These are phyloP conservation scores for Paralvinella palmiformis DNA, from an alignment of 1,140 invertebrate species.

Conservation along the genomic window DNA sequence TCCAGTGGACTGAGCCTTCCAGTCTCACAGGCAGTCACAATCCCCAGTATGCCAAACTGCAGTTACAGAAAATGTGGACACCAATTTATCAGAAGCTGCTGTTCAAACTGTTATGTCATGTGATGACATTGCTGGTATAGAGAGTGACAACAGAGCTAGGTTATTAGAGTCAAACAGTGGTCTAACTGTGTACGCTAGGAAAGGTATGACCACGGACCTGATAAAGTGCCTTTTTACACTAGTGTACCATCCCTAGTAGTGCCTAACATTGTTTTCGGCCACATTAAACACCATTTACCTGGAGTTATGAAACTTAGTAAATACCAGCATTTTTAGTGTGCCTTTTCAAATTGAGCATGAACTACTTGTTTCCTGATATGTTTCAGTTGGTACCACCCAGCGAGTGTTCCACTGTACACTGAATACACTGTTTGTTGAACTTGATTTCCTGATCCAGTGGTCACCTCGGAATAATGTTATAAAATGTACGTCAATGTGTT, in stretches of 20 bases:
- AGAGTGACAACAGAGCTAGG: background rate
- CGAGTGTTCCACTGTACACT: constrained; percentile 1
- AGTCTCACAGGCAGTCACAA: background rate
- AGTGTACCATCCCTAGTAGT: background rate
- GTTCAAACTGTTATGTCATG: background rate
- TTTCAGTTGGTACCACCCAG: background rate
- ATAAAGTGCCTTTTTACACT: constrained; percentile 5
- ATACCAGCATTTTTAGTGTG: background rate
- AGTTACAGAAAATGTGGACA: background rate
- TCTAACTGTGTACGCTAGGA: background rate
- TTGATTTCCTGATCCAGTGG: constrained; percentile 2
- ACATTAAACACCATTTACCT: background rate
- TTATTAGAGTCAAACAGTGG: background rate
- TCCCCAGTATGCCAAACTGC: background rate
- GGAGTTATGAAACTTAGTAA: background rate
- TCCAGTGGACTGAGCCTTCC: background rate
- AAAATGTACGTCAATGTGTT: background rate
- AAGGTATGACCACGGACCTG: background rate
- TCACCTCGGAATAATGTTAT: background rate
- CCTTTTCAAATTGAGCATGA: background rate
- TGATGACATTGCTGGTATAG: background rate
- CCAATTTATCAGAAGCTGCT: background rate
- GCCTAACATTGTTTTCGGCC: background rate
- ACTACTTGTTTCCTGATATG: background rate
- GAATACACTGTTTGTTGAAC: background rate